Base-by-base conservation (phyloP, 2,113 vertebrate genomes). In the Pantherophis guttatus region DNA sequence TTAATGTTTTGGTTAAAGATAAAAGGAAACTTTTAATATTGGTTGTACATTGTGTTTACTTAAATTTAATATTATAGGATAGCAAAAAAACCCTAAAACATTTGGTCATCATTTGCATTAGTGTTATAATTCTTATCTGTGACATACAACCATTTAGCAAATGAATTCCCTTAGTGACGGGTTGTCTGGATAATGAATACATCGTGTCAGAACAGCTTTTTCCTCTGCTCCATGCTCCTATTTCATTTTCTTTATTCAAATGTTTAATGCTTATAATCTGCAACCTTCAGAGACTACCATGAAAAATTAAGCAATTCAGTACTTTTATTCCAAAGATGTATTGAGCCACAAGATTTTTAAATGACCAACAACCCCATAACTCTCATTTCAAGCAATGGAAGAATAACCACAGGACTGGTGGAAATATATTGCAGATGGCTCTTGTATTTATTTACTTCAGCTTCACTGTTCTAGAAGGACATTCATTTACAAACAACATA, bases 301-400 rank as follows among this genome's bases (percentile, higher is more conserved):
- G 65, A 91, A 70, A 92, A 87, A 2, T 87, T 81, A 86, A 91
- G 62, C 81, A 87, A 91, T 26, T 91, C 93, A 93, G 53, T 54
- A 19, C 57, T 86, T 89, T 94, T 0, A 65, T 59, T 53, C 1
- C 93, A 3, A 17, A 23, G 48, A 92, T 55, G n/a, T 88, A 62
- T 33, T 87, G n/a, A 52, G 85, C 17, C 1, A 94, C 93, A 94
- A 5, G 58, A 8, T 92, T 95, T 95, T 94, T 94, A 96, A 95
- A 87, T 93, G 3, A 87, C 11, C 88, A 94, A 5, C 89, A 91
- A 91, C 33, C n/a, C 91, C 13, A 7, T 75, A 91, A 92, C 58
- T 91, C 17, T 94, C 86, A 15, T 91, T 94, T 15, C 23, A 93
- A 91, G 91, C 24, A 95, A 92, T 89, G 81, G 92, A 93, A 92